Evolutionary conservation across 2,888 invertebrate species (phyloP), one percentile per base, ranked within the genome.

Genomic region (Chelonus formosanus): DNA sequence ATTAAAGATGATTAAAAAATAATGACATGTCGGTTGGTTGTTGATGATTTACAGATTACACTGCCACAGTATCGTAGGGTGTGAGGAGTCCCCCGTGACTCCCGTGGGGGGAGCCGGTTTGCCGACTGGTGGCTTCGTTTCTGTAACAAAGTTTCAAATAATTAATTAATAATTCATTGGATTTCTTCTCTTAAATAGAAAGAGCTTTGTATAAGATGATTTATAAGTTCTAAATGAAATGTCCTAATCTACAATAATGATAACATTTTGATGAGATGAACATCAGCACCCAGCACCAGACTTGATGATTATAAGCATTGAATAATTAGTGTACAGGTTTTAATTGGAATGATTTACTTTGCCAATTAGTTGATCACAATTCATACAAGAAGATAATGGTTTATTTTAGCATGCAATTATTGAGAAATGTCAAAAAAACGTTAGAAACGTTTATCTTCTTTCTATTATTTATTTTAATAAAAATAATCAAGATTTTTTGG

Each of bases 1-100:
- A 47, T 43, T 52, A 34, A 55, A 45, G 36, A 54, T 59, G 35
- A 56, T 43, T 44, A 34, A 58, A 58, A 36, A 53, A 64, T 8
- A 69, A 57, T 60, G 61, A 43, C 32, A 32, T 57, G 50, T 66
- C 56, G 67, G 61, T 61, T 54, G 65, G 55, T 68, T 67, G 62
- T 20, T 65, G 67, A 55, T 54, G 43, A 80, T 85, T 91, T 93
- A 95, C 91, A 95, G 90, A 89, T 95, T 95, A 95, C 94, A 95
- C 95, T 94, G 95, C 95, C 94, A 95, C 93, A 93, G 95, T 95
- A 94, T 95, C 94, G 94, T 95, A 95, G 93, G 95, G 92, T 94
- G 95, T 93, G 94, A 94, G 80, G 84, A 82, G 92, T 92, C 94
- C 94, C 88, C 91, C 89, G 85, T 85, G 80, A 80, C 78, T 78